phyloP scores from a whole-genome alignment of 2,888 invertebrate genomes.

The Dorcus hopei region DNA sequence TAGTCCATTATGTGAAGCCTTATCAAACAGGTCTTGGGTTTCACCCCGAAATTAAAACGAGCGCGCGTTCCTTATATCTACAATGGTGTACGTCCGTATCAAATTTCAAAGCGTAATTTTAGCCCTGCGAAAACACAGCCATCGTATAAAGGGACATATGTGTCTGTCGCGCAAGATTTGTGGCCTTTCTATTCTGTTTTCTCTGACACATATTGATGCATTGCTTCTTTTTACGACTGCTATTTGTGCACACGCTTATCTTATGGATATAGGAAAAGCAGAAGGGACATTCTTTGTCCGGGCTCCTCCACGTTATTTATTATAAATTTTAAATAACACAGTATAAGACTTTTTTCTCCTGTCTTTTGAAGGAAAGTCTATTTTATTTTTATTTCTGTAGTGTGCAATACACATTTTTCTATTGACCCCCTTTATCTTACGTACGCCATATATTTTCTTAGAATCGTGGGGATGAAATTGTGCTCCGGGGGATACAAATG shows the following conservation, averaged over 20 bases:
- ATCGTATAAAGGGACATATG: background rate
- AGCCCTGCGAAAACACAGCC: conserved; percentile 1
- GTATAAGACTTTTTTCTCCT: no score
- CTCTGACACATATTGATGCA: background rate
- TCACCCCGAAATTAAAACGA: background rate
- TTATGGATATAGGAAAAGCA: no score
- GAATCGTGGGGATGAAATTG: conserved; percentile 15
- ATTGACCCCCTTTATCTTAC: conserved; percentile 15
- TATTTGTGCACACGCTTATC: no score
- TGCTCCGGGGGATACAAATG: conserved; percentile 20
- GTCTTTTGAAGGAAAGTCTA: no score
- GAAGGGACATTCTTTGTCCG: no score
- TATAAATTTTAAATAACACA: no score
- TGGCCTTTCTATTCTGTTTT: background rate
- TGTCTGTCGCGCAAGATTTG: background rate
- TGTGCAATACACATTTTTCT: background rate
- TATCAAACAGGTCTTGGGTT: background rate
- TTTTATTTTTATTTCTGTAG: no score
- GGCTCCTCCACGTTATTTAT: no score
- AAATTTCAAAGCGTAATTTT: background rate
- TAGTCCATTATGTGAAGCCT: background rate
- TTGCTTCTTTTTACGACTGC: background rate
- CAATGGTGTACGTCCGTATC: background rate
- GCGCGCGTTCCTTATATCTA: background rate
- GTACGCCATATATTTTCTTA: conserved; percentile 14